Base-by-base conservation (phyloP, 2,888 invertebrate genomes). In the Archaeoteleia sp. region DNA sequence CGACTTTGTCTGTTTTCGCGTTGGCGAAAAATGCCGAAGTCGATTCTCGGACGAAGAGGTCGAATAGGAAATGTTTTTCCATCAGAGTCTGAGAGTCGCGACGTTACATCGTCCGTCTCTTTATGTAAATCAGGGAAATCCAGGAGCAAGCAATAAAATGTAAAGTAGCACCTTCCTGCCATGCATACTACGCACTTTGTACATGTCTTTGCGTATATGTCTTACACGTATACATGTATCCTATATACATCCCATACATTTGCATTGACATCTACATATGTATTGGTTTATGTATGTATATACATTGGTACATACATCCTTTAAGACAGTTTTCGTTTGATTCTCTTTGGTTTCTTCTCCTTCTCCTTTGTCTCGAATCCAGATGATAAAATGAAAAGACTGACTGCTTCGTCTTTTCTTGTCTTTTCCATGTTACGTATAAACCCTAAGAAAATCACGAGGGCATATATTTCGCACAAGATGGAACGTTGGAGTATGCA, bases 121-220 rank as follows among this genome's bases (percentile, higher is more conserved):
- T 75, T 74, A 80, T 77, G 76, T 51, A 79, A 81, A 78, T 79
- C 75, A 66, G 67, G 42, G 58, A 74, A 77, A 79, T 78, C 74
- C 75, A 72, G 73, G 76, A 45, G 65, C 73, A 70, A 71, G 78
- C 78, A 81, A 81, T 81, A 81, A 81, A 81, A 81, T 81, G 80
- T 78, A 81, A 81, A 81, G 75, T 74, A 77, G 76, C 69, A 34
- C 32, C 65, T 49, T 40, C 29, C 48, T 12, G 32, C n/a, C 15
- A 6, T 35, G 54, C 62, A 53, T 49, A 35, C 49, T 34, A 45
- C 43, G 54, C 37, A 20, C 39, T 15, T 45, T n/a, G 49, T 42
- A 20, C 46, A 20, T 55, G 57, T 57, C 43, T 25, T 54, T 58
- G 48, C 48, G 45, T 23, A 12, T 20, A 9, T 29, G 15, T 34